These are phyloP conservation scores for Hymenochirus boettgeri DNA, from an alignment of 2,113 vertebrate species.

Conservation along the genomic window DNA sequence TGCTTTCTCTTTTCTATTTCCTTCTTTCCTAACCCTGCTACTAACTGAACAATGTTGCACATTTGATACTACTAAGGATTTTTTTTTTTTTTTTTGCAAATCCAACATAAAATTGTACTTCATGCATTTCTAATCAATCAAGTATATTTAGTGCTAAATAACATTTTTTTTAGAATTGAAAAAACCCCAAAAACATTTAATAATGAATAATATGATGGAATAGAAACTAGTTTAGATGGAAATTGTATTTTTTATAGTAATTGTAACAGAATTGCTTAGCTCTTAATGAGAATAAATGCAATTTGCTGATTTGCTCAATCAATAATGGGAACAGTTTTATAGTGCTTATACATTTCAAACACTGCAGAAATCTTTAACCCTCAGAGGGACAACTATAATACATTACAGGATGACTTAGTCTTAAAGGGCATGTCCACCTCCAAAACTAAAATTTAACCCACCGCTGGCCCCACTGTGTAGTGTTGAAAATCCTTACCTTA, in stretches of 20 bases:
- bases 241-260: slow-evolving; percentile 25
- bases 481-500: no score
- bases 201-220: slow-evolving; percentile 36
- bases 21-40: no score
- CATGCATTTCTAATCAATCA: neutral
- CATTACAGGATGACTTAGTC: neutral
- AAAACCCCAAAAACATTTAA: slow-evolving; percentile 15
- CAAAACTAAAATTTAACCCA: no score
- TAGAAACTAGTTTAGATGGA: slow-evolving; percentile 9
- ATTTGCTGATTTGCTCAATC: slow-evolving; percentile 27
- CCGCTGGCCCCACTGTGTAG: no score
- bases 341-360: slow-evolving; percentile 3
- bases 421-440: no score
- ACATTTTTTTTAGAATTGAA: slow-evolving; percentile 23
- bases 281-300: slow-evolving; percentile 2
- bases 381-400: neutral
- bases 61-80: no score
- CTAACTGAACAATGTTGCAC: no score
- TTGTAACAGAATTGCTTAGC: slow-evolving; percentile 23
- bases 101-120: neutral
- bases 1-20: no score
- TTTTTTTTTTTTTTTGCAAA: neutral
- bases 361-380: neutral
- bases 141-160: neutral
- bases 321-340: slow-evolving; percentile 34